Conservation (phyloP, 92 coral and sea anemone genomes). For the Plumapathes pennacea region DNA sequence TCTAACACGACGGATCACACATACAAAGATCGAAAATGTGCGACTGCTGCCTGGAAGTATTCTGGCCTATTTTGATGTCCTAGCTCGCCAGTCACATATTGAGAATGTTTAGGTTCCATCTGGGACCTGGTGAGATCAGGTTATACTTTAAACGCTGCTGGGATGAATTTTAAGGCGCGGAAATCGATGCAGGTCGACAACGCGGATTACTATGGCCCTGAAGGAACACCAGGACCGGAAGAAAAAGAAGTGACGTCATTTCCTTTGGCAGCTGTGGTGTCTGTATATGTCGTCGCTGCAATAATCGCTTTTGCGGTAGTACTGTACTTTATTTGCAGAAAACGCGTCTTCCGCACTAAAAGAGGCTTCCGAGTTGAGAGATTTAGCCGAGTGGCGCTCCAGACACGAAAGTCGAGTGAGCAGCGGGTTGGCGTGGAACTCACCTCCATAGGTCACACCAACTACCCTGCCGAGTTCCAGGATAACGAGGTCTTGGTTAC, state of each 20-base stretch:
- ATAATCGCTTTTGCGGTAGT: constrained; percentile 18
- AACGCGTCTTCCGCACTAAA: constrained; percentile 7
- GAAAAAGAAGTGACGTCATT: constrained; percentile 21
- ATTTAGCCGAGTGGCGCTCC: too few species aligned
- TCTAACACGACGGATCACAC: constrained; percentile 4
- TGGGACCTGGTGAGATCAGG: constrained; percentile 61
- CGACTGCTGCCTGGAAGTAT: constrained; percentile 59
- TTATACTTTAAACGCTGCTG: constrained; percentile 18
- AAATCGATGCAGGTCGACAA: constrained; percentile 47
- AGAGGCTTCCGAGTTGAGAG: constrained; percentile 31
- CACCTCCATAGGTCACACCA: neutral
- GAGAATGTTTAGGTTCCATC: constrained; percentile 21
- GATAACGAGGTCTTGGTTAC: constrained; percentile 9
- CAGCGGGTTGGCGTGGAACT: constrained; percentile 15
- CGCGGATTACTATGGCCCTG: constrained; percentile 37
- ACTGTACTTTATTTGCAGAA: constrained; percentile 18
- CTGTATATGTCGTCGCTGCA: constrained; percentile 27
- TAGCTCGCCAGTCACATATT: constrained; percentile 43
- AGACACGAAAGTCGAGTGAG: constrained; percentile 7
- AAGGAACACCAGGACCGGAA: constrained; percentile 2
- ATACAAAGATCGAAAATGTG: constrained; percentile 29
- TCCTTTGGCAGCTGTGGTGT: constrained; percentile 39
- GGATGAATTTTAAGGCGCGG: constrained; percentile 27
- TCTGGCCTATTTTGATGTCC: constrained; percentile 45
- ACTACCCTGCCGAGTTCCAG: constrained; percentile 3